phyloP scores from a whole-genome alignment of 2,113 vertebrate genomes.

The Andinoacara biseriatus region DNA sequence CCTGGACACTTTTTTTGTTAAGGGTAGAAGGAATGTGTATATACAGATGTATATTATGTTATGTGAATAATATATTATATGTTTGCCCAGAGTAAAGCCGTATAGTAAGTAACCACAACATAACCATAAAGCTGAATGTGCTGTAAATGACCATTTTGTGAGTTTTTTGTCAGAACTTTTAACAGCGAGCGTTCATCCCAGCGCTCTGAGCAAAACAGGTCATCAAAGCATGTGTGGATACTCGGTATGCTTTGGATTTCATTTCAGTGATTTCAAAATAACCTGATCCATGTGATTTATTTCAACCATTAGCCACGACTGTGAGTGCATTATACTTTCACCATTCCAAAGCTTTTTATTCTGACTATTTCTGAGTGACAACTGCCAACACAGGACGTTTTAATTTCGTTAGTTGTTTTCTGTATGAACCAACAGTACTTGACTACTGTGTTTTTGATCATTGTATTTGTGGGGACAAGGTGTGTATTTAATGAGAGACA shows the following conservation, averaged over 20 bases:
- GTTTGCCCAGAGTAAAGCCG: slow-evolving; percentile 77
- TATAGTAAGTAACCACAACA: slow-evolving; percentile 72
- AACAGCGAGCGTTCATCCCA: slow-evolving; percentile 3
- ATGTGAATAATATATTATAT: slow-evolving; percentile 81
- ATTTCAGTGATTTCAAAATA: slow-evolving; percentile 47
- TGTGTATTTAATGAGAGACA: slow-evolving; percentile 60
- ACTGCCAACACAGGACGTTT: slow-evolving; percentile 29
- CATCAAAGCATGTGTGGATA: slow-evolving; percentile 35
- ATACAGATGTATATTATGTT: slow-evolving; percentile 84
- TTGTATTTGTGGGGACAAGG: slow-evolving; percentile 76
- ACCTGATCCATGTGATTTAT: slow-evolving; percentile 7
- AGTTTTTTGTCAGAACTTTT: slow-evolving; percentile 50
- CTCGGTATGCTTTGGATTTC: slow-evolving; percentile 49
- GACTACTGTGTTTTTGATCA: slow-evolving; percentile 79
- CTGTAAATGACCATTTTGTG: slow-evolving; percentile 74
- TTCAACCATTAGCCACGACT: slow-evolving; percentile 37
- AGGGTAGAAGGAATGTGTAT: slow-evolving; percentile 69
- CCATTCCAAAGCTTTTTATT: slow-evolving; percentile 69
- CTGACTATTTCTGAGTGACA: slow-evolving; percentile 32
- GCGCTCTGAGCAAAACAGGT: slow-evolving; percentile 22
- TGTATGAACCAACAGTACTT: slow-evolving; percentile 76
- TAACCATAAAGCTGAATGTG: slow-evolving; percentile 79
- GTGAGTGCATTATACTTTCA: slow-evolving; percentile 70
- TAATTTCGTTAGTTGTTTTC: slow-evolving; percentile 68
- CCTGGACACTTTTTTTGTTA: slow-evolving; percentile 74